Percentiles rank a stretch among this genome's conserved stretches.
Evolutionary conservation across 2,113 vertebrate species (phyloP).

Genomic region (Oryzias curvinotus): DNA sequence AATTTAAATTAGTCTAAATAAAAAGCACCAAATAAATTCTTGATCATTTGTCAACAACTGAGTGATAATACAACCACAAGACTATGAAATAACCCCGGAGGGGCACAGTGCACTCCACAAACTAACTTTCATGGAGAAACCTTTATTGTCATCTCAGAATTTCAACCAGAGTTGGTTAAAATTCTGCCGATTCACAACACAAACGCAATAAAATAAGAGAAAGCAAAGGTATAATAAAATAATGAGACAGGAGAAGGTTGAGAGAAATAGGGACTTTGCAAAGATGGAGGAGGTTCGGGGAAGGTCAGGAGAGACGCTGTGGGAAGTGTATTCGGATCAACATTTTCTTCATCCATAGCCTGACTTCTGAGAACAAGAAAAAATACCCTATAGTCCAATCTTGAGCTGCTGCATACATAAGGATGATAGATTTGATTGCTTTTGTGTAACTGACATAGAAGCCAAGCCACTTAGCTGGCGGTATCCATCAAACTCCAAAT

Average conservation of each 20-base stretch:
- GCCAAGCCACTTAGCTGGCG: slow-evolving; percentile 47
- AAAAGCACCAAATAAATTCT: slow-evolving; percentile 36
- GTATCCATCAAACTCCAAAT: slow-evolving; percentile 57
- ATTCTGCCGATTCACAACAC: slow-evolving; percentile 79
- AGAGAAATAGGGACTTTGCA: slow-evolving; percentile 74
- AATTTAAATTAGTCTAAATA: slow-evolving; percentile 20
- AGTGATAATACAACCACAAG: slow-evolving; percentile 58
- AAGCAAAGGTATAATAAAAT: slow-evolving; percentile 67
- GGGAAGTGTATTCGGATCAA: slow-evolving; percentile 70
- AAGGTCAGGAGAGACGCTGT: slow-evolving; percentile 67
- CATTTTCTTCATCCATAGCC: slow-evolving; percentile 76
- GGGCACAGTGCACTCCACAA: slow-evolving; percentile 59
- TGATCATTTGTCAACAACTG: slow-evolving; percentile 59
- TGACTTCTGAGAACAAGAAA: slow-evolving; percentile 65
- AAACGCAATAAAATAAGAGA: slow-evolving; percentile 66
- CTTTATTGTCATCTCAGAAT: slow-evolving; percentile 76
- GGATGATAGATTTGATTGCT: slow-evolving; percentile 43
- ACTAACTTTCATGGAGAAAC: slow-evolving; percentile 64
- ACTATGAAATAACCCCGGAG: slow-evolving; percentile 63
- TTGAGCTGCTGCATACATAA: slow-evolving; percentile 45
- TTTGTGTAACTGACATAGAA: slow-evolving; percentile 45
- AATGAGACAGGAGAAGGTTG: slow-evolving; percentile 79
- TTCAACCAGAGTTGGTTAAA: slow-evolving; percentile 78
- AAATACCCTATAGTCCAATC: slow-evolving; percentile 57
- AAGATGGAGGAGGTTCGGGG: slow-evolving; percentile 75